Evolutionary conservation across 1,140 invertebrate genomes (phyloP).

Genomic region (Theocolax elegans): DNA sequence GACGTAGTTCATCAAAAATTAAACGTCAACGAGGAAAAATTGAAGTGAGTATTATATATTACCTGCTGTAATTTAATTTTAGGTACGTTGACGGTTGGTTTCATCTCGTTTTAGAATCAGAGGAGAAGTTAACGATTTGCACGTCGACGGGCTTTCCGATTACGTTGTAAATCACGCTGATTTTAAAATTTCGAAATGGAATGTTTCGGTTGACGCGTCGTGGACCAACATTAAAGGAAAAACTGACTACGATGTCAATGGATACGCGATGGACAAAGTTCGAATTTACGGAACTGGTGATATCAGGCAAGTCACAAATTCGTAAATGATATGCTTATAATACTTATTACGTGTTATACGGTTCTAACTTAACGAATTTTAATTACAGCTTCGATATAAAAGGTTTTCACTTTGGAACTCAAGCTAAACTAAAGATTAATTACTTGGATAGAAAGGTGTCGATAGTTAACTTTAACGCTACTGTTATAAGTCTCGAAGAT

Average conservation of each 20-base stretch:
- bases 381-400: slow-evolving; percentile 11
- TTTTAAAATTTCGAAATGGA: slow-evolving; percentile 30
- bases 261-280: neutral
- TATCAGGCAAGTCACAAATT: slow-evolving; percentile 10
- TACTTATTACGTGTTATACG: too few relatives aligned
- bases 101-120: too few relatives aligned
- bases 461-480: neutral
- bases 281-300: slow-evolving; percentile 34
- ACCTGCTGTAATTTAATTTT: too few relatives aligned
- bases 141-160: slow-evolving; percentile 32
- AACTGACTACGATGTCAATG: slow-evolving; percentile 9
- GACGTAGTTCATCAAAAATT: neutral
- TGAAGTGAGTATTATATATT: slow-evolving; percentile 21
- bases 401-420: slow-evolving; percentile 22
- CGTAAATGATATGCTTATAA: neutral
- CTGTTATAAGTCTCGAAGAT: neutral
- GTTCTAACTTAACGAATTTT: too few relatives aligned
- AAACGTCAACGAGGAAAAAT: neutral
- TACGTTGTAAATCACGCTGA: slow-evolving; percentile 28
- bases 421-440: slow-evolving; percentile 27
- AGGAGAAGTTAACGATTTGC: neutral
- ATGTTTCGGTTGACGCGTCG: slow-evolving; percentile 22
- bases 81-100: too few relatives aligned
- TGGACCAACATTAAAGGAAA: slow-evolving; percentile 31
- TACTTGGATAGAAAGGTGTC: slow-evolving; percentile 1